Evolutionary conservation across 2,797 vertebrate genomes (phyloP).

Genomic region (Sardinella longiceps): DNA sequence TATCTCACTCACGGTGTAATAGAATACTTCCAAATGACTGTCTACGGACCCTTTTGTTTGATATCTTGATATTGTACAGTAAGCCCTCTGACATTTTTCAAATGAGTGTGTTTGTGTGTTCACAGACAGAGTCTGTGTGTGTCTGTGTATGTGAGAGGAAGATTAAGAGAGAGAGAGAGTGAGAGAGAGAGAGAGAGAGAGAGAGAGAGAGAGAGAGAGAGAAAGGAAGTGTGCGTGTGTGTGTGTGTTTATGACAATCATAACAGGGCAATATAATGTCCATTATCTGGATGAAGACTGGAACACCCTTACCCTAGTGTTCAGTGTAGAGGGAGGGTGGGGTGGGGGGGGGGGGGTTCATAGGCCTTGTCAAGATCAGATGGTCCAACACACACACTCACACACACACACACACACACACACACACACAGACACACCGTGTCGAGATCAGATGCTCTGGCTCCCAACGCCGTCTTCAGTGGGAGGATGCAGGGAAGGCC

Average conservation of each 20-base stretch:
- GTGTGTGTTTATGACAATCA: slow-evolving; percentile 17
- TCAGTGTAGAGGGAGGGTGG: not conserved
- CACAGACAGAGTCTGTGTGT: too few relatives aligned
- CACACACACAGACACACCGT: not conserved
- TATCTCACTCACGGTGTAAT: not conserved
- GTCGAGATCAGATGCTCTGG: slow-evolving; percentile 6
- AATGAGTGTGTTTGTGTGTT: not conserved
- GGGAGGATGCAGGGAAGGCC: slow-evolving; percentile 11
- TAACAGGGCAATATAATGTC: not conserved
- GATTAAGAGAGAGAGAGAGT: not conserved
- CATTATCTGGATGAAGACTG: not conserved
- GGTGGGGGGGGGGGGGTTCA: not conserved
- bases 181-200: not conserved
- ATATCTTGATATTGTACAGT: slow-evolving; percentile 16
- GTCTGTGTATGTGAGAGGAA: not conserved
- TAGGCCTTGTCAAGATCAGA: not conserved
- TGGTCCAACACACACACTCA: not conserved
- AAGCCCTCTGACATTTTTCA: not conserved
- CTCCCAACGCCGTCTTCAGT: not conserved
- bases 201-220: not conserved
- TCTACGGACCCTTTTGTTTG: not conserved
- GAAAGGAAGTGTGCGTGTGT: not conserved
- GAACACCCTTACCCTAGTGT: not conserved
- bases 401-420: too few relatives aligned
- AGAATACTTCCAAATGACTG: slow-evolving; percentile 11